Base-by-base conservation (phyloP, 2,113 vertebrate genomes). In the Apodemus sylvaticus region DNA sequence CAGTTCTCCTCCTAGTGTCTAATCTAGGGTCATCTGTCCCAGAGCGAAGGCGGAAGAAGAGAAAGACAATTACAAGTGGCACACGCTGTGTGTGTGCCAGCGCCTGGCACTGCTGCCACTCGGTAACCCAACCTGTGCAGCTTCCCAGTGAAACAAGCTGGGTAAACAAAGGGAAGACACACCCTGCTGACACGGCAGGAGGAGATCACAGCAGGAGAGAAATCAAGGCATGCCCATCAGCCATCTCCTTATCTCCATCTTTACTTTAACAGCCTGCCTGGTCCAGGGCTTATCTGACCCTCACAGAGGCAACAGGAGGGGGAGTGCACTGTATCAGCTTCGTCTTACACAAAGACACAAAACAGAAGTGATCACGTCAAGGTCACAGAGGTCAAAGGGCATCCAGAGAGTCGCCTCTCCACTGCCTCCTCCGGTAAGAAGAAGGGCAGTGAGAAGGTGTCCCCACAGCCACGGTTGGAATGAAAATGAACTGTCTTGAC, bases 31-130 rank as follows among this genome's bases (percentile, higher is more conserved):
- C 87, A 94, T 42, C 71, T 89, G 20, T 20, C 85, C 45, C 42
- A 86, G 31, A 94, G 88, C 51, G 64, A 96, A 95, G 70, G 51
- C 82, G 76, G 85, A 87, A 87, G 22, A 62, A 16, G 29, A 24
- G 53, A 60, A 3, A 74, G 36, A 39, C 19, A 19, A 39, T 0
- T 29, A 39, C 13, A 89, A 88, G 20, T 92, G 78, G 39, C 24
- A 91, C 2, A 0, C 19, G 58, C 58, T 24, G 19, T 6, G 78
- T 24, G 14, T 5, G 78, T 76, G 68, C 71, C 87, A 51, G 92
- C 55, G 64, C 81, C 64, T 66, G 64, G 39, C 19, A 92, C 42
- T 73, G 0, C 14, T 36, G 31, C 68, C 81, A 24, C 4, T 85
- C 22, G 26, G 81, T 1, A 58, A 53, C 36, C 58, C 79, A n/a